Evolutionary conservation across 2,888 invertebrate genomes (phyloP).

Genomic region (Chouioia cunea): DNA sequence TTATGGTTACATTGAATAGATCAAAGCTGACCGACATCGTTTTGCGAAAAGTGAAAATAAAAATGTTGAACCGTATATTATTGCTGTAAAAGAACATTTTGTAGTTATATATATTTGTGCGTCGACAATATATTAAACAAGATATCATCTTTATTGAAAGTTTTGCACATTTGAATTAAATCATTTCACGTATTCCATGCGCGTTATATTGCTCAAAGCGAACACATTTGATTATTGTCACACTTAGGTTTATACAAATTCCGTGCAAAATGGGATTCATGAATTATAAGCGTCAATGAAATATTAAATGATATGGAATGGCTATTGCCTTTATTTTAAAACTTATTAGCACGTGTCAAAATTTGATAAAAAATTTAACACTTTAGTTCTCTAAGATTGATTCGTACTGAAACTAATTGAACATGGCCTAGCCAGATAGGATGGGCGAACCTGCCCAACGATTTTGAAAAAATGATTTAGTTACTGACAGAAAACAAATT

Average conservation of each 20-base stretch:
- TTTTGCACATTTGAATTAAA: slow-evolving; percentile 15
- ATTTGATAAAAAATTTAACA: too few species aligned
- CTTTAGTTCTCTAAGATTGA: too few species aligned
- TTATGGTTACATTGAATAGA: slow-evolving; percentile 12
- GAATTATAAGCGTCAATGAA: slow-evolving; percentile 5
- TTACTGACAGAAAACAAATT: too few species aligned
- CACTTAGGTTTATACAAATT: slow-evolving; percentile 20
- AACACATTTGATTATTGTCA: neutral
- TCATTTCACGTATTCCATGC: slow-evolving; percentile 15
- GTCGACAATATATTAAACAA: slow-evolving; percentile 11
- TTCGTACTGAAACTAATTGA: too few species aligned
- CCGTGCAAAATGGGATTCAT: slow-evolving; percentile 2
- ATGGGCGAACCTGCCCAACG: too few species aligned
- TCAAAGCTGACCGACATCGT: neutral
- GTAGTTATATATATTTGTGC: slow-evolving; percentile 1
- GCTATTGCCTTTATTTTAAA: neutral
- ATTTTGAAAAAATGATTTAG: too few species aligned
- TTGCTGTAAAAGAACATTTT: slow-evolving; percentile 14
- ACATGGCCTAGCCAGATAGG: too few species aligned
- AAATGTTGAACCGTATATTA: slow-evolving; percentile 15
- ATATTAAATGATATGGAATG: slow-evolving; percentile 17
- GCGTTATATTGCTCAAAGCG: neutral
- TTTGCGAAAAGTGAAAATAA: neutral
- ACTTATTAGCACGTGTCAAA: too few species aligned
- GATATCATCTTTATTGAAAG: neutral